These are phyloP conservation scores for Calephelis virginiensis DNA, from an alignment of 1,140 invertebrate genomes.

Conservation along the genomic window DNA sequence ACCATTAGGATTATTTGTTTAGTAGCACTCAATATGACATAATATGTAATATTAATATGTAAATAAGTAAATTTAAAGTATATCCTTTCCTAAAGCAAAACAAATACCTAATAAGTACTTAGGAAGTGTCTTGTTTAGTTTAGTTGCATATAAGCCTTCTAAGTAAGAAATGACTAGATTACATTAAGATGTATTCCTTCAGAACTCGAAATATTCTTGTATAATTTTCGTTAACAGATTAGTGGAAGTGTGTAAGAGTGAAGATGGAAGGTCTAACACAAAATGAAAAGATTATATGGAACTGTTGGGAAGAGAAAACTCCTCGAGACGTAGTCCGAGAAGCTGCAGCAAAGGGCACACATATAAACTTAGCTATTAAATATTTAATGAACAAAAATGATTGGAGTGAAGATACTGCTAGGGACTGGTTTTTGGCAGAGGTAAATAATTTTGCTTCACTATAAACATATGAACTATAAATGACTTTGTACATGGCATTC, in stretches of 20 bases:
- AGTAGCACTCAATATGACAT: too few relatives aligned
- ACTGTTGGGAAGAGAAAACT: slow-evolving; percentile 79
- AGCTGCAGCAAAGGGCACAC: slow-evolving; percentile 82
- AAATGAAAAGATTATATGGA: slow-evolving; percentile 80
- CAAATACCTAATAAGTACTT: slow-evolving; percentile 1
- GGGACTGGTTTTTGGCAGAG: slow-evolving; percentile 79
- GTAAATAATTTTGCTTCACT: slow-evolving; percentile 45
- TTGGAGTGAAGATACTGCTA: slow-evolving; percentile 75
- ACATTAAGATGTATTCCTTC: too few relatives aligned
- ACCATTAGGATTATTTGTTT: too few relatives aligned
- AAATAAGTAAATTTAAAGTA: too few relatives aligned
- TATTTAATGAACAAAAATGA: slow-evolving; percentile 79
- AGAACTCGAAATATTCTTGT: too few relatives aligned
- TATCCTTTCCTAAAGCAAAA: too few relatives aligned
- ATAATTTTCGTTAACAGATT: slow-evolving; percentile 12
- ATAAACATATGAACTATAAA: background rate
- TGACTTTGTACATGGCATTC: too few relatives aligned
- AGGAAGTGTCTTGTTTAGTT: background rate
- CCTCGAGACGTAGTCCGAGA: slow-evolving; percentile 82
- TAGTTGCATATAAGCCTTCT: too few relatives aligned
- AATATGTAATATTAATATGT: too few relatives aligned
- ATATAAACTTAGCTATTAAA: slow-evolving; percentile 79
- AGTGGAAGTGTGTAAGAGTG: background rate
- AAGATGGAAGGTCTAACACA: slow-evolving; percentile 76
- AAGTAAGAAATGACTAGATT: too few relatives aligned